Base-by-base conservation (phyloP, 2,797 vertebrate species). In the Meda fulgida region DNA sequence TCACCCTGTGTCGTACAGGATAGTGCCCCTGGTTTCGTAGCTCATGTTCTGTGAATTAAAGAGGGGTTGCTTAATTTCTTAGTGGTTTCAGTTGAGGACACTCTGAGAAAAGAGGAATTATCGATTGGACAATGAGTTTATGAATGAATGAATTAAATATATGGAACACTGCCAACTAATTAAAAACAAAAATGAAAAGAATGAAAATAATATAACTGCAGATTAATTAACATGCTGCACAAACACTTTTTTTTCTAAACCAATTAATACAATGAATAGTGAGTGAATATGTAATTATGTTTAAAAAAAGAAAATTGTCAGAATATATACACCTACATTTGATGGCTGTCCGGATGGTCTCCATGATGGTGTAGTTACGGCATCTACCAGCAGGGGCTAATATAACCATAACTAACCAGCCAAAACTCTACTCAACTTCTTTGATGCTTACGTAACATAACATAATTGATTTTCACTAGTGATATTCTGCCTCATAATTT, bases 1-100 rank as follows among this genome's bases (percentile, higher is more conserved):
- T 86, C 85, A 87, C 73, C 76, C 53, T 73, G 46, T 43, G 65
- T 80, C 55, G 69, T 73, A 36, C 53, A 80, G 65, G 85, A 71
- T 72, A 84, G 78, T 34, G 29, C 1, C 60, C 60, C 16, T 40
- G 69, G 51, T 43, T 48, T 84, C 31, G 1, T 29, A 43, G 88
- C 36, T 67, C 51, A 34, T 77, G 29, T 63, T 58, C 80, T 73
- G 31, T 78, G 58, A 72, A 73, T 51, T 53, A 65, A 51, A 87
- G 29, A 11, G 38, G 14, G 3, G 19, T 16, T 69, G 5, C 11
- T 77, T 67, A 18, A 66, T 58, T 83, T 80, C 0, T 58, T 82
- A 29, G 7, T 31, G 53, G 26, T 63, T 82, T 43, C 26, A 34
- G 38, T 0, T n/a, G 26, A 81, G 1, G n/a, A 71, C 11, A 7